phyloP scores from a whole-genome alignment of 2,888 invertebrate species.

The Ptychoptera contaminata region DNA sequence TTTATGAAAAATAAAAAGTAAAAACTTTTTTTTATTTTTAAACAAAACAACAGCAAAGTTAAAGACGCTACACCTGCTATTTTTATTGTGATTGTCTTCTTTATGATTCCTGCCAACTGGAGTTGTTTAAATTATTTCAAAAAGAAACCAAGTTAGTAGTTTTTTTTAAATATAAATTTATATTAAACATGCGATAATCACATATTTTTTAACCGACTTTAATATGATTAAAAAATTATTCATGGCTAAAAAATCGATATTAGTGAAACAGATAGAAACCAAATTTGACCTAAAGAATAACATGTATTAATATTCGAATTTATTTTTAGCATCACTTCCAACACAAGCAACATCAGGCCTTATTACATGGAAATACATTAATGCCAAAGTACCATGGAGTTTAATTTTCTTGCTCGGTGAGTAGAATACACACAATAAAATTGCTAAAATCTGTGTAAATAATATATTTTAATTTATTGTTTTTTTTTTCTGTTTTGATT shows the following conservation, averaged over 20 bases:
- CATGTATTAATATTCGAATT: constrained; percentile 1
- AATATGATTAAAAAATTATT: neutral
- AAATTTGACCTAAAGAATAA: neutral
- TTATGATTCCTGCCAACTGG: constrained; percentile 65
- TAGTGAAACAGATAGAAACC: neutral
- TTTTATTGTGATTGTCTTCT: constrained; percentile 66
- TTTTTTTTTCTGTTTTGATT: constrained; percentile 5
- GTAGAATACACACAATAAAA: constrained; percentile 10
- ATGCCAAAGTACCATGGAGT: constrained; percentile 82
- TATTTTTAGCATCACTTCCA: constrained; percentile 26
- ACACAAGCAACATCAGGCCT: constrained; percentile 50
- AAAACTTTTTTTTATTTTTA: too few species aligned
- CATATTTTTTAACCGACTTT: neutral
- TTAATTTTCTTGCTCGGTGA: constrained; percentile 63
- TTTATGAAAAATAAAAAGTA: neutral
- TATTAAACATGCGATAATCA: neutral
- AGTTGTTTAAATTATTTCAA: constrained; percentile 49
- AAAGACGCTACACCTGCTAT: constrained; percentile 72
- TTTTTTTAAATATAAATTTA: neutral
- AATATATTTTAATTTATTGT: neutral
- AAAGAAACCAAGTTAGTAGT: constrained; percentile 16
- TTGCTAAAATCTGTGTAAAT: constrained; percentile 1
- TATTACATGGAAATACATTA: constrained; percentile 71
- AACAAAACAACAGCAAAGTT: constrained; percentile 39
- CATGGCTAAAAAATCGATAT: too few species aligned